These are phyloP conservation scores for Anabas testudineus DNA, from an alignment of 2,797 vertebrate genomes.

Conservation along the genomic window DNA sequence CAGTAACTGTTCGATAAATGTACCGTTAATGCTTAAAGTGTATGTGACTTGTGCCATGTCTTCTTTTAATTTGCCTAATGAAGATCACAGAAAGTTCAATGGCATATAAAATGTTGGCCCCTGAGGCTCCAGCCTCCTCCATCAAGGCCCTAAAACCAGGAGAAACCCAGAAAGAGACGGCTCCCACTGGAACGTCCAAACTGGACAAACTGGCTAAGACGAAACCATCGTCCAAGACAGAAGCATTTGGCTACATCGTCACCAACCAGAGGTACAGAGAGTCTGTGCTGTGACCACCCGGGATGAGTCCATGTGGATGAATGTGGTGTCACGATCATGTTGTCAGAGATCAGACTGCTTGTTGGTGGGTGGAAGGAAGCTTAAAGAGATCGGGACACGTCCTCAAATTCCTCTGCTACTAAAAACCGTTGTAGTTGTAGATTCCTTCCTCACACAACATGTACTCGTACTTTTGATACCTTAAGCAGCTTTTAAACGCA, in stretches of 20 bases:
- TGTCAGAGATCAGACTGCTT: too few relatives aligned
- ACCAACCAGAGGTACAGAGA: conserved; percentile 90
- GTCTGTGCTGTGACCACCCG: too few relatives aligned
- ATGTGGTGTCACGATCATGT: neutral
- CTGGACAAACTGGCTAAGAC: conserved; percentile 30
- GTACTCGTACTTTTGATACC: too few relatives aligned
- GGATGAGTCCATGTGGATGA: conserved; percentile 4
- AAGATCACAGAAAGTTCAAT: conserved; percentile 77
- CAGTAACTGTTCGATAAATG: too few relatives aligned
- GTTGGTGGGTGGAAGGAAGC: too few relatives aligned
- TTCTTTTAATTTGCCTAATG: neutral
- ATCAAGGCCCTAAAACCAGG: conserved; percentile 21
- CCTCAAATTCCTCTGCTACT: too few relatives aligned
- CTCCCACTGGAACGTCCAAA: neutral
- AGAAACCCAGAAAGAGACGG: conserved; percentile 17
- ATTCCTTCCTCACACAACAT: too few relatives aligned
- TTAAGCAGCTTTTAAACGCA: too few relatives aligned
- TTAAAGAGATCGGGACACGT: too few relatives aligned
- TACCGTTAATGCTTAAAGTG: too few relatives aligned
- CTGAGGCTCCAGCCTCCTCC: conserved; percentile 14
- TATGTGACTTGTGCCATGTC: neutral
- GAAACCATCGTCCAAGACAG: conserved; percentile 6
- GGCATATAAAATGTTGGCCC: conserved; percentile 43
- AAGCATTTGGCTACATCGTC: conserved; percentile 90
- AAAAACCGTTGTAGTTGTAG: too few relatives aligned